Conservation (phyloP, 2,888 invertebrate genomes). For the Pimpla rufipes region DNA sequence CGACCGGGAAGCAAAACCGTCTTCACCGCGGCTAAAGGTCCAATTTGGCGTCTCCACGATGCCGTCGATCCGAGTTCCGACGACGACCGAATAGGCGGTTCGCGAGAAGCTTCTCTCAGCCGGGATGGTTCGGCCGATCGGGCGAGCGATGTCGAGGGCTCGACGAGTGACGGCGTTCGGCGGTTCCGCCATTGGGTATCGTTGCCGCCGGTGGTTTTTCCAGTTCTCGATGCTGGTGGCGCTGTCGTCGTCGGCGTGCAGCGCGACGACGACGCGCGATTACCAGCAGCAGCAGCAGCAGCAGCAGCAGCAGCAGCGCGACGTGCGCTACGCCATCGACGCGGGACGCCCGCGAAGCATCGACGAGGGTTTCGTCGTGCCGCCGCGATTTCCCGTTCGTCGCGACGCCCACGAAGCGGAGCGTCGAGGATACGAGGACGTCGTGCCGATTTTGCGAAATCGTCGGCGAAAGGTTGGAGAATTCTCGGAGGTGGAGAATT, state of each 20-base stretch:
- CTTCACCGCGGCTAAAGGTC: neutral
- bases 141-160: conserved; percentile 33
- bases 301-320: neutral
- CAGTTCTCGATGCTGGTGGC: neutral
- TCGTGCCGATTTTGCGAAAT: neutral
- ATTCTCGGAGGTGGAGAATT: conserved; percentile 11
- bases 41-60: conserved; percentile 15
- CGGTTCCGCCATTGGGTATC: too few relatives aligned
- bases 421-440: conserved; percentile 37
- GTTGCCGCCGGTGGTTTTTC: neutral
- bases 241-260: neutral
- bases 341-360: neutral
- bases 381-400: conserved; percentile 28
- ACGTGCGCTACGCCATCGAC: neutral
- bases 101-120: neutral
- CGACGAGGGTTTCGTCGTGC: conserved; percentile 16
- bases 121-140: neutral
- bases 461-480: conserved; percentile 17
- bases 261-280: conserved; percentile 3
- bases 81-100: conserved; percentile 12
- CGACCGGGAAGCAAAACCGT: conserved; percentile 1
- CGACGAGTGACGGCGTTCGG: neutral
- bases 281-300: neutral
- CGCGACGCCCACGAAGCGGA: conserved; percentile 13
- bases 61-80: neutral